Conservation (phyloP, 92 coral and sea anemone genomes). For the Palythoa heliodiscus region DNA sequence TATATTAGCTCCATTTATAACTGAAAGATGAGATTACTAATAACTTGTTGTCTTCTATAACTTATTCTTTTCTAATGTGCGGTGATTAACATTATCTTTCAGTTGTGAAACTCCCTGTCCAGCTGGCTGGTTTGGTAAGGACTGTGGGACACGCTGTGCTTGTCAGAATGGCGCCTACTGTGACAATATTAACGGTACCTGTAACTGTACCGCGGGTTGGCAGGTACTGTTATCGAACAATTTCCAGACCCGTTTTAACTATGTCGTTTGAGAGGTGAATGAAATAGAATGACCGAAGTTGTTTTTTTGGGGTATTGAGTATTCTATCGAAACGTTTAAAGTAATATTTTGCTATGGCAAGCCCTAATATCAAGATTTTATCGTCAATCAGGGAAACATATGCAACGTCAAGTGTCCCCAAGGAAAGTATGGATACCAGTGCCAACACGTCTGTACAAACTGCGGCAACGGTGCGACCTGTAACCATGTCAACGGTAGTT, state of each 20-base stretch:
- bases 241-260: too few relatives aligned
- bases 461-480: constrained; percentile 89
- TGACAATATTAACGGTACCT: constrained; percentile 84
- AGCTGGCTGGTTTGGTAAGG: constrained; percentile 70
- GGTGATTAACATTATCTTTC: not conserved
- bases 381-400: constrained; percentile 65
- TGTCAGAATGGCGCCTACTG: constrained; percentile 88
- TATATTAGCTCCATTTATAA: too few relatives aligned
- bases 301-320: too few relatives aligned
- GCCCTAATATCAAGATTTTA: not conserved
- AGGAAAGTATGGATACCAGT: constrained; percentile 81
- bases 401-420: constrained; percentile 77
- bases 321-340: not conserved
- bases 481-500: constrained; percentile 82
- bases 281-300: too few relatives aligned
- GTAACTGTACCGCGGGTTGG: constrained; percentile 94
- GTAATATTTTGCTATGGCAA: not conserved
- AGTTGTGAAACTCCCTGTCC: constrained; percentile 67
- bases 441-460: constrained; percentile 66
- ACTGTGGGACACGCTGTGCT: constrained; percentile 61
- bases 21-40: too few relatives aligned
- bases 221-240: constrained; percentile 40
- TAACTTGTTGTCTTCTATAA: too few relatives aligned
- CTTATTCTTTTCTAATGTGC: too few relatives aligned
- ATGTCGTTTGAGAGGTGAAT: too few relatives aligned